Base-by-base conservation (phyloP, 2,888 invertebrate genomes). In the Drosophila kuntzei region DNA sequence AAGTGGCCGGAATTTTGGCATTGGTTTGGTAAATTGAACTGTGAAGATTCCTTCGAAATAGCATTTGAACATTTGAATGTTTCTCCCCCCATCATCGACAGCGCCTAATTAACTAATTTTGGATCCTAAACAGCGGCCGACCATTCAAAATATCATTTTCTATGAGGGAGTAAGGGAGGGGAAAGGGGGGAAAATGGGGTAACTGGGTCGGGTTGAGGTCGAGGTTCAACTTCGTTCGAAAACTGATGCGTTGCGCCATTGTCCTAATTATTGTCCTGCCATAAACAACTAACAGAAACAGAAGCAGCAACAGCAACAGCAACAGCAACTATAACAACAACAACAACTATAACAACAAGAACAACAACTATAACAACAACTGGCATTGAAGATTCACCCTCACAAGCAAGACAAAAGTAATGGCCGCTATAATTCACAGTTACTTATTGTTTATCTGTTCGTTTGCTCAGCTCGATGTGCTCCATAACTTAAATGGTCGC, bases 371-470 rank as follows among this genome's bases (percentile, higher is more conserved):
- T 49, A 27, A 44, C 49, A 41, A 36, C 32, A 62, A 46, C 47
- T 39, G 39, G 41, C 50, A 50, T 51, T 51, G 37, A 29, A 39
- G 27, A 54, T 76, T 71, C 77, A 81, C 78, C 74, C 79, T 65
- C 74, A 69, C 66, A 59, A 67, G 61, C 51, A 70, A 62, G 73
- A 77, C 89, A 75, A 85, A 85, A 79, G 78, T 89, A 89, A 89
- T 89, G 87, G 79, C 89, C 72, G 80, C 84, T 81, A 90, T 89
- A 89, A 90, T 90, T 89, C 89, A 89, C 89, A 87, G 90, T 81
- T 89, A 90, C 88, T 90, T 90, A 90, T 90, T 90, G 89, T 89
- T 90, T 90, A 89, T 90, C 90, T 87, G 79, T 80, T 79, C 83
- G 88, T 83, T 81, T 80, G 70, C 81, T 80, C 82, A 84, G 84